Evolutionary conservation across 2,888 invertebrate species (phyloP).

Genomic region (Caenorhabditis sp.): DNA sequence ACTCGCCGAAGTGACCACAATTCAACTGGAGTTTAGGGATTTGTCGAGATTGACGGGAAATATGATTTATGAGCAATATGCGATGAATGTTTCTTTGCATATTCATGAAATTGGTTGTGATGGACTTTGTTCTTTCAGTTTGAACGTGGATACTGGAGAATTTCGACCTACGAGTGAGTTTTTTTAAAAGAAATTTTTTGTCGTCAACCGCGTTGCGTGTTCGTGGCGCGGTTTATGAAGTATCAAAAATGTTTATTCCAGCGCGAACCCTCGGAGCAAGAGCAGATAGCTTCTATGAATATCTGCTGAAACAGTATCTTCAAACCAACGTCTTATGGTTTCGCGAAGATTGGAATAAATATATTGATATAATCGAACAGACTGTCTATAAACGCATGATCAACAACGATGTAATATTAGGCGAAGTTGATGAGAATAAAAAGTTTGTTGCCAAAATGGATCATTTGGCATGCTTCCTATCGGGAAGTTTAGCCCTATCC

Average conservation of each 20-base stretch:
- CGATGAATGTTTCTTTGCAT: conserved; percentile 84
- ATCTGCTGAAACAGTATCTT: conserved; percentile 95
- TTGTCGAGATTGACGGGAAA: conserved; percentile 83
- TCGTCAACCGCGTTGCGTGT: too few relatives aligned
- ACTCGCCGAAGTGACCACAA: conserved; percentile 95
- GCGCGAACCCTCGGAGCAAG: conserved; percentile 94
- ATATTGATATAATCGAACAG: conserved; percentile 58
- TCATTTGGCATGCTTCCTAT: conserved; percentile 92
- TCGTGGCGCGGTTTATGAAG: too few relatives aligned
- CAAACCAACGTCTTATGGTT: conserved; percentile 78
- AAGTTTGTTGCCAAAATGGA: conserved; percentile 93
- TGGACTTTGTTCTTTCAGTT: conserved; percentile 95
- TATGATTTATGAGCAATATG: conserved; percentile 84
- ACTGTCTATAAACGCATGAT: conserved; percentile 44
- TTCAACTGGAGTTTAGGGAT: conserved; percentile 94
- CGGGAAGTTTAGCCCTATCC: conserved; percentile 90
- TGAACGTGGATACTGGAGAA: conserved; percentile 89
- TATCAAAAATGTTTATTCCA: too few relatives aligned
- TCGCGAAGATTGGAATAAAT: conserved; percentile 59
- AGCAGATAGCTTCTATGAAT: conserved; percentile 98
- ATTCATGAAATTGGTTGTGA: conserved; percentile 81
- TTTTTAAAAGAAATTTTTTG: too few relatives aligned
- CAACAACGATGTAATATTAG: conserved; percentile 86
- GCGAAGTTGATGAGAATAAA: conserved; percentile 87
- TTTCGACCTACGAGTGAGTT: conserved; percentile 76